Evolutionary conservation across 2,113 vertebrate genomes (phyloP).

Genomic region (Podarcis cretensis): DNA sequence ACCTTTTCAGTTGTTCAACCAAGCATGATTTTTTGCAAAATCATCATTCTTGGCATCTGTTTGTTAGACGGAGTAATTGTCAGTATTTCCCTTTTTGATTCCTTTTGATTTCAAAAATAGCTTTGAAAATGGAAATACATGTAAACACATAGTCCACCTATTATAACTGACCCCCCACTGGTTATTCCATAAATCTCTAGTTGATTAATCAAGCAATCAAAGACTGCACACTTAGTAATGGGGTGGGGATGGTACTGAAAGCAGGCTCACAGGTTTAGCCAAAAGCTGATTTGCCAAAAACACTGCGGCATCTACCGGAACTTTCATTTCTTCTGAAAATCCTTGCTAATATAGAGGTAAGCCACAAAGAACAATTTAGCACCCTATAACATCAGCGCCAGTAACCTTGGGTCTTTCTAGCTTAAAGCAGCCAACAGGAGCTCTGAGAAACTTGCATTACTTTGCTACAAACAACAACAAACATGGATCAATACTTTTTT

Average conservation of each 20-base stretch:
- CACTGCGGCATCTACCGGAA: background rate
- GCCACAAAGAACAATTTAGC: conserved; percentile 17
- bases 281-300: background rate
- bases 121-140: background rate
- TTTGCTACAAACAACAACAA: background rate
- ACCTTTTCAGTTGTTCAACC: background rate
- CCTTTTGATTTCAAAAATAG: background rate
- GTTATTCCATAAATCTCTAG: background rate
- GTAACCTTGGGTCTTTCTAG: background rate
- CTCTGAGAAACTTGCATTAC: background rate
- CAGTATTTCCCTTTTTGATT: background rate
- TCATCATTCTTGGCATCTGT: background rate
- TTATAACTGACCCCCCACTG: background rate
- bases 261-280: background rate
- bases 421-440: background rate
- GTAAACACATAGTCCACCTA: background rate
- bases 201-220: background rate
- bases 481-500: background rate
- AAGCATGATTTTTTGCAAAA: background rate
- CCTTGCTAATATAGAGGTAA: background rate
- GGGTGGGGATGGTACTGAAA: background rate
- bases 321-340: conserved; percentile 13
- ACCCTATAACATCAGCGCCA: background rate
- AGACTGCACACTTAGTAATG: background rate
- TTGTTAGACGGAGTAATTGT: background rate